These are phyloP conservation scores for Coelopa frigida DNA, from an alignment of 1,140 invertebrate species.

Conservation along the genomic window DNA sequence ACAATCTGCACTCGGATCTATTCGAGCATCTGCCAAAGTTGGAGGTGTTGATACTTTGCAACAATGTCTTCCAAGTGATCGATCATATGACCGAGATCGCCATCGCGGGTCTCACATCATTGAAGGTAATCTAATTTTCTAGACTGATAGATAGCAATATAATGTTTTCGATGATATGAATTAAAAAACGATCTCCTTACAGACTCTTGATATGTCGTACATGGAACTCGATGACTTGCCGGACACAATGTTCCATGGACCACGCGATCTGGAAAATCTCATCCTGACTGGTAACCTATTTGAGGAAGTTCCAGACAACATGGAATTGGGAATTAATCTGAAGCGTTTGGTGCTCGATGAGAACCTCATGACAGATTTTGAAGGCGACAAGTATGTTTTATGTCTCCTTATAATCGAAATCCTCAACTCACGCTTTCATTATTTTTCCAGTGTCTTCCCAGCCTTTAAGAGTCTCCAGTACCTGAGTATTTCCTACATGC, in stretches of 20 bases:
- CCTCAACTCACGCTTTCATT: background rate
- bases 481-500: conserved; percentile 59
- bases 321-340: conserved; percentile 53
- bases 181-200: conserved; percentile 6
- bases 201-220: conserved; percentile 60
- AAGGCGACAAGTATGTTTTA: conserved; percentile 37
- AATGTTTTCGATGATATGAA: no score
- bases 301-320: conserved; percentile 50
- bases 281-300: conserved; percentile 64
- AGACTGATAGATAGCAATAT: no score
- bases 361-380: conserved; percentile 56
- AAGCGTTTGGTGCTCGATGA: conserved; percentile 57
- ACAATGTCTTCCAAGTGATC: conserved; percentile 59
- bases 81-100: conserved; percentile 55
- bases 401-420: conserved; percentile 5
- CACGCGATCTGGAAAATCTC: conserved; percentile 54
- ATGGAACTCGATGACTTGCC: conserved; percentile 56
- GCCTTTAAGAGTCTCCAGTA: conserved; percentile 51
- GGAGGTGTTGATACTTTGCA: conserved; percentile 56
- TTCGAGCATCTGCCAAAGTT: conserved; percentile 64
- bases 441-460: conserved; percentile 53
- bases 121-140: conserved; percentile 52
- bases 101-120: conserved; percentile 52
- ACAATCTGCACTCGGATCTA: conserved; percentile 58
- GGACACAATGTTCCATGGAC: conserved; percentile 57